These are phyloP conservation scores for Cristatella mucedo DNA, from an alignment of 2,888 invertebrate species.

Conservation along the genomic window DNA sequence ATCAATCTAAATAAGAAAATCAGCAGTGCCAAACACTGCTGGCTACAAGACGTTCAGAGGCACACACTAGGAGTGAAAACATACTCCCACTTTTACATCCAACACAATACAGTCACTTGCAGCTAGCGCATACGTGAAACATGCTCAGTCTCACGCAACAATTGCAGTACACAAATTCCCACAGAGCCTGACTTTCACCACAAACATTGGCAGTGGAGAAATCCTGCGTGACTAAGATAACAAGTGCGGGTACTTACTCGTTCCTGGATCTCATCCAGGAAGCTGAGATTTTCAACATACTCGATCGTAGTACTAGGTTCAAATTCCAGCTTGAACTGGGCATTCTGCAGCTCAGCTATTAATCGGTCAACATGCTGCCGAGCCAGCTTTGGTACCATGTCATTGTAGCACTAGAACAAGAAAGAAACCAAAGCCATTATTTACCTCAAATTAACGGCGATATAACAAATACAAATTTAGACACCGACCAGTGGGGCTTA, in stretches of 20 bases:
- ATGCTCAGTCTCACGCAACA: too few species aligned
- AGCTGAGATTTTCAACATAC: constrained; percentile 53
- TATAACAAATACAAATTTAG: too few species aligned
- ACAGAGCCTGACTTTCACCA: too few species aligned
- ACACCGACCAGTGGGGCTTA: too few species aligned
- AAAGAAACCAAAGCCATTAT: not conserved
- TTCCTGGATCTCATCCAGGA: constrained; percentile 51
- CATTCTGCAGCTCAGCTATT: constrained; percentile 49
- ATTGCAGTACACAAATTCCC: too few species aligned
- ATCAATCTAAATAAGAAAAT: constrained; percentile 43
- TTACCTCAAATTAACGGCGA: not conserved
- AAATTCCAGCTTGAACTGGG: constrained; percentile 48
- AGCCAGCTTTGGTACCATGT: constrained; percentile 23
- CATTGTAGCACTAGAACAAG: constrained; percentile 16
- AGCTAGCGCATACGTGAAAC: too few species aligned
- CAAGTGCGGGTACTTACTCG: constrained; percentile 23
- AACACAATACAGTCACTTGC: too few species aligned
- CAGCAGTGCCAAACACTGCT: too few species aligned
- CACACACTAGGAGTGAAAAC: too few species aligned
- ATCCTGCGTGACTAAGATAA: not conserved
- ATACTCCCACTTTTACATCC: too few species aligned
- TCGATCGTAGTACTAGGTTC: constrained; percentile 56
- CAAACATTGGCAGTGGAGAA: too few species aligned
- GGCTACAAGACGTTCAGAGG: too few species aligned
- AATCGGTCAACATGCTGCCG: constrained; percentile 33